These are phyloP conservation scores for Calypte anna DNA, from an alignment of 2,113 vertebrate species.

Conservation along the genomic window DNA sequence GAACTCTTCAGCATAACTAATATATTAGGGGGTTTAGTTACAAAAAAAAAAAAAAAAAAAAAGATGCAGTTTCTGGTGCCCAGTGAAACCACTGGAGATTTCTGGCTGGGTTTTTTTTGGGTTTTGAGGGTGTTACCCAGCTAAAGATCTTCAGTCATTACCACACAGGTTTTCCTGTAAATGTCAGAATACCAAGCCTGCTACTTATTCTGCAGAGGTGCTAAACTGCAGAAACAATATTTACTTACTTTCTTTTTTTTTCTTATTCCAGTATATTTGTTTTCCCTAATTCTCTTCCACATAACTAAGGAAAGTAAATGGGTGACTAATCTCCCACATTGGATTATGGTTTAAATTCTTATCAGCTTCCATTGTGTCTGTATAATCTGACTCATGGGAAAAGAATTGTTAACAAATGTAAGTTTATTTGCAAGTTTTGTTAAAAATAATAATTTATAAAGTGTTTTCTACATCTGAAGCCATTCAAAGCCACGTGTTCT, in stretches of 20 bases:
- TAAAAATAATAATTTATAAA: neutral
- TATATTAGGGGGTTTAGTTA: neutral
- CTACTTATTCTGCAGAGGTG: neutral
- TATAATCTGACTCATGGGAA: neutral
- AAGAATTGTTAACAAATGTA: neutral
- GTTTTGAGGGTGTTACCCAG: neutral
- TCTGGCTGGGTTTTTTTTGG: neutral
- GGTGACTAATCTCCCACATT: neutral
- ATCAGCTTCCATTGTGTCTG: neutral
- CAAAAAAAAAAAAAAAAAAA: neutral
- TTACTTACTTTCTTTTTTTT: neutral
- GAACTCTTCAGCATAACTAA: neutral
- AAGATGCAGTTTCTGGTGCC: neutral
- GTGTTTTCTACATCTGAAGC: neutral
- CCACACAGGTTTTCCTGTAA: neutral
- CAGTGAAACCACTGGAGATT: neutral
- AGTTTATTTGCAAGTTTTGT: neutral
- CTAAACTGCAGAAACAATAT: neutral
- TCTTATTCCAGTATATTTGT: neutral
- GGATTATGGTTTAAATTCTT: neutral
- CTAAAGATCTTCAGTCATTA: neutral
- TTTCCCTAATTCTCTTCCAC: neutral
- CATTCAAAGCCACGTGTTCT: neutral
- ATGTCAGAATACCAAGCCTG: neutral
- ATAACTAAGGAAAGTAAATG: neutral